These are phyloP conservation scores for Drosophila saltans DNA, from an alignment of 1,140 invertebrate genomes.

Conservation along the genomic window DNA sequence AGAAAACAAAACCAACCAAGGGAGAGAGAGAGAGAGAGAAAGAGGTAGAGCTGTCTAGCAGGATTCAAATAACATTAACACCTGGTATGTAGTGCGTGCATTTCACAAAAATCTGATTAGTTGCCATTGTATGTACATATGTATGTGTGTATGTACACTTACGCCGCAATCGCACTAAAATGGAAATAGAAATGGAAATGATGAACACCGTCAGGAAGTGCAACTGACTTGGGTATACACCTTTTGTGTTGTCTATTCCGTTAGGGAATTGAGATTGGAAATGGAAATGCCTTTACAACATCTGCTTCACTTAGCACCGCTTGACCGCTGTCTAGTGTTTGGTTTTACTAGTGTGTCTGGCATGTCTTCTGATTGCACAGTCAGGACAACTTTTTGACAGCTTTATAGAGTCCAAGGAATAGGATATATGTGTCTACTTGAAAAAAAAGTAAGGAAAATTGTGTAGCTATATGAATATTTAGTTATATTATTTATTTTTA, in stretches of 20 bases:
- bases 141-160: not conserved
- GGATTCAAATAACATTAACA: slow-evolving; percentile 67
- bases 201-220: slow-evolving; percentile 8
- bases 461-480: too few species aligned
- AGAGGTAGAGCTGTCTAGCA: not conserved
- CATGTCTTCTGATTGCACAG: too few species aligned
- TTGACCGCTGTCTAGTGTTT: not conserved
- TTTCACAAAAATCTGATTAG: slow-evolving; percentile 74
- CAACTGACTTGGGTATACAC: slow-evolving; percentile 13
- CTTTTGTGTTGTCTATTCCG: not conserved
- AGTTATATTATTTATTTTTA: too few species aligned
- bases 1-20: slow-evolving; percentile 16
- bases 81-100: slow-evolving; percentile 41
- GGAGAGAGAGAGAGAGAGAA: not conserved
- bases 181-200: not conserved
- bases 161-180: slow-evolving; percentile 10
- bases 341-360: not conserved
- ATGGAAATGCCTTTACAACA: slow-evolving; percentile 26
- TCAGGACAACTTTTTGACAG: too few species aligned
- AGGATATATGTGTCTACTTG: too few species aligned
- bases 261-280: not conserved
- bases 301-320: too few species aligned
- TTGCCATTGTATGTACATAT: slow-evolving; percentile 53
- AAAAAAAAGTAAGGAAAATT: too few species aligned
- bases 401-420: too few species aligned